These are phyloP conservation scores for Drosophila siamana DNA, from an alignment of 2,888 invertebrate genomes.

Conservation along the genomic window DNA sequence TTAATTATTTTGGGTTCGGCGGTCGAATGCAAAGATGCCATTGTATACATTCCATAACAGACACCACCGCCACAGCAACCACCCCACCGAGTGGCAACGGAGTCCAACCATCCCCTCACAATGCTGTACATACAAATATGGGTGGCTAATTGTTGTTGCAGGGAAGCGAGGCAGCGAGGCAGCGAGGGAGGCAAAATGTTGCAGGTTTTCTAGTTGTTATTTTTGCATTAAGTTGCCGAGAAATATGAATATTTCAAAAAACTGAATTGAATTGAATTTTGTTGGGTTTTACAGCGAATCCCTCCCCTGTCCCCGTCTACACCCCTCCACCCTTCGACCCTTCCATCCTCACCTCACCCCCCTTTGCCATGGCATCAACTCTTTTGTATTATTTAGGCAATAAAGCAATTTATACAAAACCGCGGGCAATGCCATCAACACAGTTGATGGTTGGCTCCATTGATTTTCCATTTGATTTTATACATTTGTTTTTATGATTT, in stretches of 20 bases:
- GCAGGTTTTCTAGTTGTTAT: slow-evolving; percentile 43
- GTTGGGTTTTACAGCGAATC: not conserved
- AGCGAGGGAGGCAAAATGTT: slow-evolving; percentile 13
- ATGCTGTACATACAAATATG: slow-evolving; percentile 14
- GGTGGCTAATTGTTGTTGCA: slow-evolving; percentile 37
- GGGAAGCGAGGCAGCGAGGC: not conserved
- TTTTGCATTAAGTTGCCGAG: slow-evolving; percentile 49
- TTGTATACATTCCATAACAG: slow-evolving; percentile 33
- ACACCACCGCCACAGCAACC: not conserved
- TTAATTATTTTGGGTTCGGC: slow-evolving; percentile 79
- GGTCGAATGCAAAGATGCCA: slow-evolving; percentile 71
- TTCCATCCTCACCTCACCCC: too few relatives aligned
- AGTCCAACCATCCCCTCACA: slow-evolving; percentile 3
- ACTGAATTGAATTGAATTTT: slow-evolving; percentile 18
- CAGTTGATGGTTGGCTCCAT: slow-evolving; percentile 73
- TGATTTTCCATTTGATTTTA: slow-evolving; percentile 78
- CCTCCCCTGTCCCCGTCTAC: too few relatives aligned
- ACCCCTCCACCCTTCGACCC: too few relatives aligned
- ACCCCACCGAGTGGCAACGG: not conserved
- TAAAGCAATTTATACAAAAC: slow-evolving; percentile 73
- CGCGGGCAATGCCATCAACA: slow-evolving; percentile 64
- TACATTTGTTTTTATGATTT: slow-evolving; percentile 79
- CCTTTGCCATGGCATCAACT: slow-evolving; percentile 16
- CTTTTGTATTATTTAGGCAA: slow-evolving; percentile 65
- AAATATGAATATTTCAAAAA: slow-evolving; percentile 30